Base-by-base conservation (phyloP, 2,888 invertebrate genomes). In the Meganola albula region DNA sequence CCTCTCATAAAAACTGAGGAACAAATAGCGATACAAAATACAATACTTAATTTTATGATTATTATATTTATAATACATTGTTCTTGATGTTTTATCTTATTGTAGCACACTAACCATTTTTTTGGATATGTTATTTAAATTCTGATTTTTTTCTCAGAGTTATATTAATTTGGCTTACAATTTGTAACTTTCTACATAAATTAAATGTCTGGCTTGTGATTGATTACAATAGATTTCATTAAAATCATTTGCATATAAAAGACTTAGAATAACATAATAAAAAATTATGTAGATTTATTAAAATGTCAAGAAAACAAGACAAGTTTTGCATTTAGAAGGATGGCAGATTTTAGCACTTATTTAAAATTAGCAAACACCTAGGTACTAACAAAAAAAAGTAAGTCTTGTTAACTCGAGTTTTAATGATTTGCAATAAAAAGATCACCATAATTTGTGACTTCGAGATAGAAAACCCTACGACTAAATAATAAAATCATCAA, bases 91-190 rank as follows among this genome's bases (percentile, higher is more conserved):
- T 69, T 71, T 72, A 74, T 74, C 83, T 82, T 83, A 84, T 75
- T 75, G 82, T 85, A 85, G 78, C 80, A 84, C 85, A 85, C 85
- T 85, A 85, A 85, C 85, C 85, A 84, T 84, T 80, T 83, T 84
- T 78, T 82, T 80, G 83, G 85, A 85, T 85, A 85, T 85, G 85
- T 85, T 64, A 79, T 83, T 79, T 85, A 85, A 85, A 85, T 85
- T 85, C 84, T 72, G 82, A 80, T 80, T 82, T 74, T n/a, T n/a
- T 83, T 78, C 76, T 80, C 83, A 79, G 71, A 71, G 80, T 83
- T 78, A 82, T 69, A 77, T 82, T 69, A 76, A 80, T 82, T 83
- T 83, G 78, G 76, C 77, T 77, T 77, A 72, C 49, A 72, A 63
- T 69, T 74, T 65, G 67, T 73, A 72, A 72, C 64, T 69, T 67